Evolutionary conservation across 2,113 vertebrate genomes (phyloP), one percentile per base, ranked within the genome.

Genomic region (Numenius arquata): DNA sequence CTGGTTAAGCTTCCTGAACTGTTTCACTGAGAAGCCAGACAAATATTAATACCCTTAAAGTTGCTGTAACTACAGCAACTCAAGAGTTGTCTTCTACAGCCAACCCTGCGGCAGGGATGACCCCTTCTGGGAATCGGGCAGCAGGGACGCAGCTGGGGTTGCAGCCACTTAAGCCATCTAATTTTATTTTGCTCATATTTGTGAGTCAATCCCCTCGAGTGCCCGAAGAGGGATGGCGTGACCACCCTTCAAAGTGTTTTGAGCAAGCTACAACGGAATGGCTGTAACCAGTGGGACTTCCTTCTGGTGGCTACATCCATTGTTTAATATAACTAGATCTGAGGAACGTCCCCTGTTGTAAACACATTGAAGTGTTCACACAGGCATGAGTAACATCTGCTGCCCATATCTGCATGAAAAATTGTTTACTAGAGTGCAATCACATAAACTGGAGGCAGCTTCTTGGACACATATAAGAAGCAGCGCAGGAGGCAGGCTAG

Each of bases 381-480:
- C 84, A 83, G 83, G 96, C 96, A 92, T 43, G 59, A 95, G 91
- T 78, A 97, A 96, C 94, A 97, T 96, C 92, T 97, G 95, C 93
- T 97, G 94, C 68, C 80, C 59, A 11, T 66, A 86, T 68, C 96
- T 93, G 95, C 96, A 87, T 93, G 96, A 93, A 97, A 89, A 91
- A 96, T 90, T 92, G 93, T 97, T 94, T 97, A 85, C 61, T 91
- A 72, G 96, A 85, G 82, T 96, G 83, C 84, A 94, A 66, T 80
- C 93, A 67, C 58, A 55, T 67, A 45, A 96, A 88, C 70, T 88
- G 85, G 76, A 96, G 66, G 89, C 86, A 93, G 93, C 88, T 90
- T 87, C 93, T 96, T 95, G 81, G 74, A 65, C 87, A 89, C 55
- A 32, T 18, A 67, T 3, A 50, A 85, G 74, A 1, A 92, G 56